Evolutionary conservation across 1,140 invertebrate genomes (phyloP), one percentile per base, ranked within the genome.

Genomic region (Drosophila navojoa): DNA sequence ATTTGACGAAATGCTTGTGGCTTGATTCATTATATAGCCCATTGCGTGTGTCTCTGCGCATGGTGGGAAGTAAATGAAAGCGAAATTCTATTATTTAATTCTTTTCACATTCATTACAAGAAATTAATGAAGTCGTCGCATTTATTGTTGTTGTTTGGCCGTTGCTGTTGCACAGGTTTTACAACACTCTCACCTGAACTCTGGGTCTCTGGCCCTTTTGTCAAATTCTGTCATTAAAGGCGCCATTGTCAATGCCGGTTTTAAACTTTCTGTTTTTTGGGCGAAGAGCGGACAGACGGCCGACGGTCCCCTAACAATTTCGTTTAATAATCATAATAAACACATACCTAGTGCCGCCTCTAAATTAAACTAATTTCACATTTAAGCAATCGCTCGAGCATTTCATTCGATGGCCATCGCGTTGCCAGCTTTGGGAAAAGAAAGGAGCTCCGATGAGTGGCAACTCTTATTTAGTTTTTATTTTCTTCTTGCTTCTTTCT

Each of bases 11-110:
- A 80, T 77, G 32, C 57, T 67, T 60, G 38, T 66, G 64, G 68
- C 67, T 16, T 45, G n/a, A 55, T 42, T 62, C 40, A 72, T 61
- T 71, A 71, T 27, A 71, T 19, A 22, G 47, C 35, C 60, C 68
- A 69, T 75, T 58, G 72, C 62, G 75, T 90, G 76, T 77, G 63
- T 63, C 58, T 63, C n/a, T 52, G 5, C 75, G 78, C 66, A 3
- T 72, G 80, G 80, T 68, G 79, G 85, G 87, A 90, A 81, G 55
- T 53, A 79, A 89, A 89, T 57, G 90, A 91, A 91, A 91, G 90
- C 81, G 90, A 91, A 91, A 91, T 91, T 91, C 90, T 91, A 90
- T 91, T 91, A 91, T 91, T 91, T 91, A 91, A 91, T 91, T 91
- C 85, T 91, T 79, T 81, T 85, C 76, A 90, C 84, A 89, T 90